phyloP scores from a whole-genome alignment of 2,113 vertebrate genomes.

The Forbesichthys papilliferus region DNA sequence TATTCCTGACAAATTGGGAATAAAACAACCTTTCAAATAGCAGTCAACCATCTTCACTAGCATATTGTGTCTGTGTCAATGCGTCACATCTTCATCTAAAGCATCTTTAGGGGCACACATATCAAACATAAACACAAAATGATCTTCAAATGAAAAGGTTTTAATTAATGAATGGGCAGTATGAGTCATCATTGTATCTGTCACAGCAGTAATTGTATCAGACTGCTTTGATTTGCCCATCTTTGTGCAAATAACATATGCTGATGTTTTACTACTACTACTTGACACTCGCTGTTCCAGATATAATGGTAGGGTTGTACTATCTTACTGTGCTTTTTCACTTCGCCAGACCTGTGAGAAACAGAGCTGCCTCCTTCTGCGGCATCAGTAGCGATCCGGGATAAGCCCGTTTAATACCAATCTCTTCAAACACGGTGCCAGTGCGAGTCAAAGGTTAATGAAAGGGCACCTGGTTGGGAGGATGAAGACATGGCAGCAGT shows the following conservation, averaged over 20 bases:
- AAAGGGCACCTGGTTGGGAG: conserved; percentile 77
- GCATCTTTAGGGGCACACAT: too few species aligned
- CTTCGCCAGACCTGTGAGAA: conserved; percentile 71
- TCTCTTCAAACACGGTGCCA: conserved; percentile 76
- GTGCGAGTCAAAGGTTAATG: conserved; percentile 82
- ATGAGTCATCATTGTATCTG: too few species aligned
- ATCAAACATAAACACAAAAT: too few species aligned
- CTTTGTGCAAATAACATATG: neutral
- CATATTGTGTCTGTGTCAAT: too few species aligned
- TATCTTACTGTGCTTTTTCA: conserved; percentile 51
- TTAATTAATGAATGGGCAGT: too few species aligned
- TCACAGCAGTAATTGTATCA: too few species aligned
- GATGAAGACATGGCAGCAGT: conserved; percentile 78
- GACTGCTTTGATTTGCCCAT: too few species aligned
- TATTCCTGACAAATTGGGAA: too few species aligned
- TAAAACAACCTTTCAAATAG: too few species aligned
- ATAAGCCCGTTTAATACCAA: conserved; percentile 76
- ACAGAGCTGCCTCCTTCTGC: conserved; percentile 51
- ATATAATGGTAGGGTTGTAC: conserved; percentile 48
- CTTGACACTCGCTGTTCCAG: conserved; percentile 12
- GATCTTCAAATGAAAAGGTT: too few species aligned
- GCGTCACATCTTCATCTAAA: too few species aligned
- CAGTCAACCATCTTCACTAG: too few species aligned
- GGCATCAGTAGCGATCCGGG: conserved; percentile 53
- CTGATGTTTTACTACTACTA: conserved; percentile 6